Percentiles rank a stretch among this genome's conserved stretches.
Conservation (phyloP, 2,113 vertebrate genomes). For the Tringa solitaria region DNA sequence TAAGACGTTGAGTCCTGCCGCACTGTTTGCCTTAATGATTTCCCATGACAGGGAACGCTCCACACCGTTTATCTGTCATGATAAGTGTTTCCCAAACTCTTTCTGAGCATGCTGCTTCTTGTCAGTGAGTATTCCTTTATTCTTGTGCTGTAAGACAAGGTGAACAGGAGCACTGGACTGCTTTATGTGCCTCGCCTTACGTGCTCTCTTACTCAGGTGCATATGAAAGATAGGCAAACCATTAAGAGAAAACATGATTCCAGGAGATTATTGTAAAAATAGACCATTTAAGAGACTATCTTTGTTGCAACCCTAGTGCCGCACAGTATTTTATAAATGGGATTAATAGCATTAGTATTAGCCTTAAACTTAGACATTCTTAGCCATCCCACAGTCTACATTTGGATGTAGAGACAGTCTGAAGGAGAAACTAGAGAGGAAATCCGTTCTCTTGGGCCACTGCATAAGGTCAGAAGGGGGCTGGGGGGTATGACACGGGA, state of each 20-base stretch:
- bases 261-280: background rate
- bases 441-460: background rate
- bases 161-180: background rate
- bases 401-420: background rate
- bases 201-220: background rate
- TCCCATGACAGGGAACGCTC: background rate
- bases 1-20: background rate
- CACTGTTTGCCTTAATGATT: background rate
- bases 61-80: background rate
- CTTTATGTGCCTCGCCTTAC: rapidly evolving
- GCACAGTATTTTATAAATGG: background rate
- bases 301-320: background rate
- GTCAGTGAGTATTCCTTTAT: background rate
- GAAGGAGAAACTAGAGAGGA: background rate
- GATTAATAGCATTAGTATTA: background rate
- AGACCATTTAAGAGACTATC: background rate
- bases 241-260: background rate
- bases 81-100: background rate
- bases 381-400: background rate
- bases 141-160: background rate
- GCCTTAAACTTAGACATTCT: background rate
- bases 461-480: background rate
- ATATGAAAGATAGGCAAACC: background rate
- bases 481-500: background rate
- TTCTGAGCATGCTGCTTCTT: background rate